Evolutionary conservation across 2,888 invertebrate species (phyloP), one percentile per base, ranked within the genome.

Genomic region (Dichetophora obliterata): DNA sequence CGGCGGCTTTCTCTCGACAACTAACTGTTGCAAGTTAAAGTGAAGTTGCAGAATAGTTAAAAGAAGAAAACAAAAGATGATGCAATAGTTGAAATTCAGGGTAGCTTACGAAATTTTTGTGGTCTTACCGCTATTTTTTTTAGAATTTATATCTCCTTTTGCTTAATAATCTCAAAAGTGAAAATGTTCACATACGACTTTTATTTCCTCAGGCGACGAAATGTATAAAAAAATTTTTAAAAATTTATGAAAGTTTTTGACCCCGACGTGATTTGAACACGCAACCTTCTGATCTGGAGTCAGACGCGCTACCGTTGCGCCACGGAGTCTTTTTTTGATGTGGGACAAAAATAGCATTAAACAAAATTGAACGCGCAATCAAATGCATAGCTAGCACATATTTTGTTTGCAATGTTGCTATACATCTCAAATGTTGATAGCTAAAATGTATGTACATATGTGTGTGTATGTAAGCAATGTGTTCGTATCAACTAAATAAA

Each of bases 301-400:
- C 86, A 86, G 86, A 86, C 86, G 86, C 86, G 86, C 86, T 86
- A 86, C 86, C 86, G 86, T 86, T 86, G 86, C 86, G 86, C 86
- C 86, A 86, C 86, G 85, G 86, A 86, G 86, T 86, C 85, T 0
- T 31, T 6, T 22, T 5, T 1, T 2, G 14, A 11, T 22, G n/a
- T 37, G n/a, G 1, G 31, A 34, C 70, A 9, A 57, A 70, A n/a
- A 50, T 6, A 16, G 11, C 9, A 24, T 3, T 27, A 22, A 59
- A 59, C 2, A 11, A 11, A 43, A 43, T 2, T 11, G 1, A 24
- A 5, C 22, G 1, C 9, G 16, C 11, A 22, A 59, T n/a, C n/a
- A 22, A 16, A 59, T 6, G 1, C 11, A 65, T 19, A n/a, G n/a
- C n/a, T 19, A 14, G 16, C 9, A 34, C 19, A 37, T 65, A 8